Evolutionary conservation across 2,113 vertebrate genomes (phyloP).

Genomic region (Desmodus rotundus): DNA sequence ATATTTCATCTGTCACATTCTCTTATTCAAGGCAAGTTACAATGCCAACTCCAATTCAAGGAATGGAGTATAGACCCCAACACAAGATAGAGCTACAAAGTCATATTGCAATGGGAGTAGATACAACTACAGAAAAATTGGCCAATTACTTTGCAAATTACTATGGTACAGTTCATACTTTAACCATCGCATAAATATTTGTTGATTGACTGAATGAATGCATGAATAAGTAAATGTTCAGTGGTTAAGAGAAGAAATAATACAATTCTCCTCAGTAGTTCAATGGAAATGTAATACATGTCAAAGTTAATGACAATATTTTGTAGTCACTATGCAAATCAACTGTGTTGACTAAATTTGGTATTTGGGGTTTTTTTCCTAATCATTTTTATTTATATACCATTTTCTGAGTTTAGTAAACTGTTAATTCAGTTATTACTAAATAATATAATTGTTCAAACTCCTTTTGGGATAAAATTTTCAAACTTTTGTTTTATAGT

Average conservation of each 20-base stretch:
- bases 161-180: not conserved
- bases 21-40: not conserved
- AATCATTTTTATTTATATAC: not conserved
- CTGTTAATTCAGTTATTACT: not conserved
- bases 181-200: not conserved
- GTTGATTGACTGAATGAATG: not conserved
- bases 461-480: not conserved
- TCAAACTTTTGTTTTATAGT: not conserved
- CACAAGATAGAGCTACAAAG: not conserved
- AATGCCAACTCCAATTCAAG: not conserved
- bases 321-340: not conserved
- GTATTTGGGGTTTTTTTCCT: not conserved
- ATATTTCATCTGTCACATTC: not conserved
- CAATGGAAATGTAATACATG: not conserved
- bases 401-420: not conserved
- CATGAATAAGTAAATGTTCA: not conserved
- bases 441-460: not conserved
- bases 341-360: not conserved
- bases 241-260: not conserved
- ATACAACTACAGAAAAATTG: not conserved
- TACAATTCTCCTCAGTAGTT: not conserved
- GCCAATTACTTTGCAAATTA: not conserved
- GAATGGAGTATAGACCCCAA: not conserved
- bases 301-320: not conserved
- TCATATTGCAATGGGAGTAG: not conserved